These are phyloP conservation scores for Tetrao urogallus DNA, from an alignment of 2,113 vertebrate species.

Conservation along the genomic window DNA sequence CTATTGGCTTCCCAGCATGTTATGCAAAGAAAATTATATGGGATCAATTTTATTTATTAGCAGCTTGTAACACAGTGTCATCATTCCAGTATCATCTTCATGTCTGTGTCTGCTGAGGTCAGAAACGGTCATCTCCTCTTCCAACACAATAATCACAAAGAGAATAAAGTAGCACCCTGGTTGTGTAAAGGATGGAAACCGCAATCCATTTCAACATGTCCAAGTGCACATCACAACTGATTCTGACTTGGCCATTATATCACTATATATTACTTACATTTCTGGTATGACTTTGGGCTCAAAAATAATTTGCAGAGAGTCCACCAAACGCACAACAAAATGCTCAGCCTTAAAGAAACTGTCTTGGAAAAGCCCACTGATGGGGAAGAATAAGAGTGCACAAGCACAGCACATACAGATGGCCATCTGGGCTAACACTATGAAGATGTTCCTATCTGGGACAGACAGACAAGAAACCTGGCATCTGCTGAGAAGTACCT, in stretches of 20 bases:
- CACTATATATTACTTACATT: background rate
- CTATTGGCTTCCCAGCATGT: background rate
- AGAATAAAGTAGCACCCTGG: background rate
- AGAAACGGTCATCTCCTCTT: background rate
- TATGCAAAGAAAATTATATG: constrained; percentile 9
- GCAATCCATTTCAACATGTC: background rate
- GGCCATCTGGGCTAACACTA: background rate
- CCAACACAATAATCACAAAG: background rate
- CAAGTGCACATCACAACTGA: background rate
- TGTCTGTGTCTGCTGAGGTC: background rate
- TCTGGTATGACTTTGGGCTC: background rate
- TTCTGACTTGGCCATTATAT: background rate
- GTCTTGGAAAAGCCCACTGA: background rate
- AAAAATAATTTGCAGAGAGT: accelerated
- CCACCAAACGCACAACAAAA: background rate
- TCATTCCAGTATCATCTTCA: background rate
- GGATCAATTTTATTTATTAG: background rate
- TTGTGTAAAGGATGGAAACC: background rate
- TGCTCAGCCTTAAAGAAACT: background rate
- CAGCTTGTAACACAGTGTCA: background rate
- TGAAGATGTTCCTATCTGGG: background rate
- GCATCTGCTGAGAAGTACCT: background rate
- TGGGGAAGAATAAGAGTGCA: background rate
- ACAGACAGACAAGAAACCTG: background rate
- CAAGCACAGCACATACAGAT: background rate